Evolutionary conservation across 2,797 vertebrate genomes (phyloP).

Genomic region (Darevskia mixta): DNA sequence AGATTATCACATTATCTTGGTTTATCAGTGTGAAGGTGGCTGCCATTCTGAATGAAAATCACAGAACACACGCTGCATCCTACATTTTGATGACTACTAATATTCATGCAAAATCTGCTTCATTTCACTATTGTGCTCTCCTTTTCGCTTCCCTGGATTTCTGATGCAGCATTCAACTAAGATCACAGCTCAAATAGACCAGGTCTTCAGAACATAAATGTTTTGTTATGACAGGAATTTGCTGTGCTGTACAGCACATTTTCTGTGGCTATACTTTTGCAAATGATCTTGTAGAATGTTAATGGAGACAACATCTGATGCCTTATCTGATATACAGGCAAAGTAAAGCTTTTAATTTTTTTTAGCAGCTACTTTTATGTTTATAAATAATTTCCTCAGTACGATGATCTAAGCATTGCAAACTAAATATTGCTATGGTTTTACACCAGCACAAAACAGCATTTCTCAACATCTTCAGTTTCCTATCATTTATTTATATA

Average conservation of each 20-base stretch:
- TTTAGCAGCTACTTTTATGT: background rate
- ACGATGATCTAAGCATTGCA: background rate
- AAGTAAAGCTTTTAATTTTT: background rate
- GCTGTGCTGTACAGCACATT: background rate
- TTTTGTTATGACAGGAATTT: constrained; percentile 12
- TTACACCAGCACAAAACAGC: constrained; percentile 1
- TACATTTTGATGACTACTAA: background rate
- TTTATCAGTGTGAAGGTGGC: background rate
- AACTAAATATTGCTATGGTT: background rate
- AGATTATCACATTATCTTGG: constrained; percentile 38
- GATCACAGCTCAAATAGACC: constrained; percentile 11
- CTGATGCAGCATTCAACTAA: background rate
- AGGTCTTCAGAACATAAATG: constrained; percentile 17
- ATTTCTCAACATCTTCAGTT: background rate
- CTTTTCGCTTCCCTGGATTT: background rate
- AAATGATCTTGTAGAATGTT: background rate
- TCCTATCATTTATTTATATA: background rate
- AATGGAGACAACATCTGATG: background rate
- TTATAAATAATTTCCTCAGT: constrained; percentile 9
- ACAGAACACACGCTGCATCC: background rate
- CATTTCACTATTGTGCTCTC: background rate
- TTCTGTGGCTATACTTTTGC: background rate
- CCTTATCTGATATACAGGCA: background rate
- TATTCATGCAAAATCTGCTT: constrained; percentile 21
- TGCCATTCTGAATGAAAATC: constrained; percentile 19